These are phyloP conservation scores for human DNA, from an alignment of 2,113 vertebrate species.

Conservation along the genomic window DNA sequence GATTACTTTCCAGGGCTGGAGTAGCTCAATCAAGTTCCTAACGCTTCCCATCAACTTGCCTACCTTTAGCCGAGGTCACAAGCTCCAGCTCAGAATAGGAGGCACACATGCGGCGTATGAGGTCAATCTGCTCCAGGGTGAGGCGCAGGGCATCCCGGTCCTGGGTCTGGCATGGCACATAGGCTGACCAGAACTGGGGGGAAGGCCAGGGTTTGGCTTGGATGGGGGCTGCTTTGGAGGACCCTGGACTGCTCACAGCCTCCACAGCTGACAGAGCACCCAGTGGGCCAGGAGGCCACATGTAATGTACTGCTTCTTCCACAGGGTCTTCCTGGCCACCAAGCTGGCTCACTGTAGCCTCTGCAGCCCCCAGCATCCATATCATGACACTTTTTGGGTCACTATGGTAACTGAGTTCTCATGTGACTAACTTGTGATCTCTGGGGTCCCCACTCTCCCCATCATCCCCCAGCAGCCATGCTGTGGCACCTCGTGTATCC, in stretches of 20 bases:
- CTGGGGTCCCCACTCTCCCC: not conserved
- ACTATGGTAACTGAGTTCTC: not conserved
- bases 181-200: constrained; percentile 93
- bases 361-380: not conserved
- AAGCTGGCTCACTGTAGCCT: not conserved
- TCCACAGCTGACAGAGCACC: not conserved
- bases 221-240: not conserved
- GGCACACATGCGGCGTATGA: constrained; percentile 90
- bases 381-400: not conserved
- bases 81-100: constrained; percentile 90
- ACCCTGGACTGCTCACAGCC: not conserved
- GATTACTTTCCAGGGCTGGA: constrained; percentile 7
- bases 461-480: not conserved
- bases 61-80: constrained; percentile 90
- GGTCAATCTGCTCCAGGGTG: constrained; percentile 95
- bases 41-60: not conserved
- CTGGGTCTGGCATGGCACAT: constrained; percentile 92
- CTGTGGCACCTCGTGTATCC: not conserved
- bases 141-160: constrained; percentile 92
- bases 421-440: not conserved
- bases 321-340: not conserved
- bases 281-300: not conserved
- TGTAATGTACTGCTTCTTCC: not conserved
- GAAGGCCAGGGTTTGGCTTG: constrained; percentile 3
- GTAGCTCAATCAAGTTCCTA: not conserved